These are phyloP conservation scores for Zaprionus ghesquierei DNA, from an alignment of 1,140 invertebrate genomes.

Conservation along the genomic window DNA sequence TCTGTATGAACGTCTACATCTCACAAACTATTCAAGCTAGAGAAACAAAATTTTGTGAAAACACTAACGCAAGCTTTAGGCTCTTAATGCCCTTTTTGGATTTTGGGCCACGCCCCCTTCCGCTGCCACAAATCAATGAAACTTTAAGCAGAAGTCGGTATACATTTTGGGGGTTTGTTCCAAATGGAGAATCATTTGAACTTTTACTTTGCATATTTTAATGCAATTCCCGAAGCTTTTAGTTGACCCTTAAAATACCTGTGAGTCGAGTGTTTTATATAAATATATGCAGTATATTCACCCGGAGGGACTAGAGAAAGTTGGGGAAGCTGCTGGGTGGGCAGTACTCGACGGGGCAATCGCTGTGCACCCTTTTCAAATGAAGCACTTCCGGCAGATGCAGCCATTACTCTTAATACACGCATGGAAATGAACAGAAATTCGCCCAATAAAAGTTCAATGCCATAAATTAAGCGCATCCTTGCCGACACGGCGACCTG, in stretches of 20 bases:
- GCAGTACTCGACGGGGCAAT: conserved; percentile 10
- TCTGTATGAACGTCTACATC: too few relatives aligned
- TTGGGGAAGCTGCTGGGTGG: neutral
- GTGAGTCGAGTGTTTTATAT: neutral
- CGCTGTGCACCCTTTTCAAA: conserved; percentile 53
- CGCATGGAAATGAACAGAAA: conserved; percentile 80
- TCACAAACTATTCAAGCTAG: too few relatives aligned
- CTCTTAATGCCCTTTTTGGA: too few relatives aligned
- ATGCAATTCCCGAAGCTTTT: neutral
- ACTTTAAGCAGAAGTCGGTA: too few relatives aligned
- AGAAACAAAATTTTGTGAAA: too few relatives aligned
- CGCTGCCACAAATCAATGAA: too few relatives aligned
- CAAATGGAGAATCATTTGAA: neutral
- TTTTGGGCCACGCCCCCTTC: too few relatives aligned
- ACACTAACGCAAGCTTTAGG: too few relatives aligned
- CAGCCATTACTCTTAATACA: conserved; percentile 80
- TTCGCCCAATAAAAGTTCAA: conserved; percentile 81
- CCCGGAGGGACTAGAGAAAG: too few relatives aligned
- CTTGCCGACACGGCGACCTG: conserved; percentile 13
- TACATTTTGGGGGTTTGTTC: too few relatives aligned
- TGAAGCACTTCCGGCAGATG: conserved; percentile 67
- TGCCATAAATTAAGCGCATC: conserved; percentile 78
- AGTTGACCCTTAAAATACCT: neutral
- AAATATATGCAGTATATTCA: neutral
- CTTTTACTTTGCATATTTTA: neutral